Evolutionary conservation across 1,140 invertebrate species (phyloP).

Genomic region (Halesus radiatus): DNA sequence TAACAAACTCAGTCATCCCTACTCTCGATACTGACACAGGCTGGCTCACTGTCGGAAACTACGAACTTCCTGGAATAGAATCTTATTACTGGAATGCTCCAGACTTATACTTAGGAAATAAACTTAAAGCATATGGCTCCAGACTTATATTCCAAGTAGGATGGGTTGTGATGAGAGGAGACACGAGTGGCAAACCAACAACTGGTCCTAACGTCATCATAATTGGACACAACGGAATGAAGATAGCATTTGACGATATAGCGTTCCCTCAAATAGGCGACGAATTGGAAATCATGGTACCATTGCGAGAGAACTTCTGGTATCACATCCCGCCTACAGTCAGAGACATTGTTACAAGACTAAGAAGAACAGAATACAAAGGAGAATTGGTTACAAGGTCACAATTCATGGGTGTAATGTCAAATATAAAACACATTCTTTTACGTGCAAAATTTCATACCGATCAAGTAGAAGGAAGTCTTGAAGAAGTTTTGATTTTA

Average conservation of each 20-base stretch:
- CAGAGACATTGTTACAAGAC: slow-evolving; percentile 72
- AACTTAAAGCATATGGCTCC: slow-evolving; percentile 87
- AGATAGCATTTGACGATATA: slow-evolving; percentile 80
- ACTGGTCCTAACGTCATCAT: slow-evolving; percentile 88
- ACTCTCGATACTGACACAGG: slow-evolving; percentile 70
- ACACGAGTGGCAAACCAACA: slow-evolving; percentile 89
- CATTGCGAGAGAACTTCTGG: slow-evolving; percentile 81
- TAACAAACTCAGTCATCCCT: slow-evolving; percentile 68
- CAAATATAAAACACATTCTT: slow-evolving; percentile 84
- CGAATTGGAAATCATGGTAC: slow-evolving; percentile 74
- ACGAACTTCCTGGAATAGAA: slow-evolving; percentile 78
- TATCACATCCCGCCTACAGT: slow-evolving; percentile 78
- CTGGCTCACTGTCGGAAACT: slow-evolving; percentile 73
- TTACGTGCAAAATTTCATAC: slow-evolving; percentile 94
- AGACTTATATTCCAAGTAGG: slow-evolving; percentile 82
- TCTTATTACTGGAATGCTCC: slow-evolving; percentile 93
- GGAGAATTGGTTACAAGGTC: slow-evolving; percentile 77
- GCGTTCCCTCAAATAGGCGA: slow-evolving; percentile 71
- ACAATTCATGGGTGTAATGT: slow-evolving; percentile 89
- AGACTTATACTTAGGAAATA: slow-evolving; percentile 79
- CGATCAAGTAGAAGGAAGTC: slow-evolving; percentile 89
- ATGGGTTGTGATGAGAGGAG: slow-evolving; percentile 90
- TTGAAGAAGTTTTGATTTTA: slow-evolving; percentile 51
- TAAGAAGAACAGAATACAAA: slow-evolving; percentile 73
- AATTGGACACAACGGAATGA: slow-evolving; percentile 79